A percentile compares a stretch with the other conserved stretches of the same genome.
These are phyloP conservation scores for Ptychochromis oligacanthus DNA, from an alignment of 2,113 vertebrate species.

Conservation along the genomic window DNA sequence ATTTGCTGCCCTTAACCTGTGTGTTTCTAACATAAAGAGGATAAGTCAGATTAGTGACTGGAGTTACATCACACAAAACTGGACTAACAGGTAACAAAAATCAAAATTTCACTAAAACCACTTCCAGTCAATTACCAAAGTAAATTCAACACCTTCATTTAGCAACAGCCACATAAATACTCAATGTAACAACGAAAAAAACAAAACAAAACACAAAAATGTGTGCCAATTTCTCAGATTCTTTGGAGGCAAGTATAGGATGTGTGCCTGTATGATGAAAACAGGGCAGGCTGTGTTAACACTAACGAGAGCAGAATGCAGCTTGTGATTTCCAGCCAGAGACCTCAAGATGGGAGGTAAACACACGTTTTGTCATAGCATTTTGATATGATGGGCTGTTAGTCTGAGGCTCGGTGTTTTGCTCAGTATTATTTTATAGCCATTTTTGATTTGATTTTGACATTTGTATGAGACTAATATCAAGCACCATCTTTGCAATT, in stretches of 20 bases:
- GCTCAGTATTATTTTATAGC: background rate
- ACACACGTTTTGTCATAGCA: rapidly evolving
- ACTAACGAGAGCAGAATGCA: background rate
- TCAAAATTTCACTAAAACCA: no score
- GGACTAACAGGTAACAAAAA: no score
- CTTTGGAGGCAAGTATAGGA: background rate
- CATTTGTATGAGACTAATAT: background rate
- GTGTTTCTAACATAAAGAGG: background rate
- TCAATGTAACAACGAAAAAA: no score
- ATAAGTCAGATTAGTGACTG: background rate
- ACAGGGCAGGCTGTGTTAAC: background rate
- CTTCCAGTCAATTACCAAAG: background rate
- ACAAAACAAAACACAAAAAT: no score
- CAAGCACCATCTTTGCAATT: background rate
- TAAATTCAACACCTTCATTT: background rate
- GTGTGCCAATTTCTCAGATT: background rate
- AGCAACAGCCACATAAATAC: background rate
- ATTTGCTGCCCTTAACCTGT: no score
- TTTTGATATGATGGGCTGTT: background rate
- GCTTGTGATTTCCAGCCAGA: background rate
- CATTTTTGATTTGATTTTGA: background rate
- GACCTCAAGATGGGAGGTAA: background rate
- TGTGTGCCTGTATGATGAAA: background rate
- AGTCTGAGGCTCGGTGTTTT: background rate
- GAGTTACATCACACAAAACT: background rate